Base-by-base conservation (phyloP, 2,113 vertebrate species). In the Charadrius vociferus region DNA sequence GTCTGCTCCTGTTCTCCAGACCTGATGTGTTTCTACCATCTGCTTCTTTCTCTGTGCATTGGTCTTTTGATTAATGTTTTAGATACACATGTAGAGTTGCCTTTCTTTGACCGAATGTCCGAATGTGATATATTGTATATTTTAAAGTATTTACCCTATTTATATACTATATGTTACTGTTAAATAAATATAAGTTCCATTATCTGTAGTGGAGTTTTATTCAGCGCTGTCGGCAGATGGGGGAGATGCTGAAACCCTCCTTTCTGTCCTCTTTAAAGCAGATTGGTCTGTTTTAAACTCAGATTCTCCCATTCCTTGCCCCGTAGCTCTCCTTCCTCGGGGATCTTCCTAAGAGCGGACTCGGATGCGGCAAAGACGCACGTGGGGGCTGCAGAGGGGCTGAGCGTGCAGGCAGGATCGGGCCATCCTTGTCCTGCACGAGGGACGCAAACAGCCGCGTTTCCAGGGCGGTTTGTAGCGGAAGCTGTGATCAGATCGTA, bases 101-200 rank as follows among this genome's bases (percentile, higher is more conserved):
- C 93, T 88, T 92, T 86, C 91, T 91, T 95, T 82, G 94, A 71
- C 37, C 19, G 85, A 93, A 74, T 96, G 97, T 98, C 86, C 58
- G 36, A 95, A 97, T 97, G 95, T 97, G 96, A 97, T 94, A 97
- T 97, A 96, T 72, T 97, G 91, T 97, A 98, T 93, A 85, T 97
- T 96, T 89, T 83, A 88, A 95, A 94, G 90, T 88, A 94, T 96
- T 95, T 98, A 97, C 96, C 95, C 94, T 98, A 95, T 98, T 97
- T 97, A 93, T 97, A 96, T 97, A 97, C 87, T 93, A n/a, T 87
- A 94, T 96, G 90, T 95, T 98, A 94, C 93, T 95, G 90, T 96
- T 97, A 95, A 75, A 96, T 97, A 98, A 96, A 98, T 94, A 92
- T 92, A 95, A 95, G 89, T 95, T 95, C 90, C 85, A 78, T 72